Conservation (phyloP, 2,888 invertebrate genomes). For the Dryobota labecula region DNA sequence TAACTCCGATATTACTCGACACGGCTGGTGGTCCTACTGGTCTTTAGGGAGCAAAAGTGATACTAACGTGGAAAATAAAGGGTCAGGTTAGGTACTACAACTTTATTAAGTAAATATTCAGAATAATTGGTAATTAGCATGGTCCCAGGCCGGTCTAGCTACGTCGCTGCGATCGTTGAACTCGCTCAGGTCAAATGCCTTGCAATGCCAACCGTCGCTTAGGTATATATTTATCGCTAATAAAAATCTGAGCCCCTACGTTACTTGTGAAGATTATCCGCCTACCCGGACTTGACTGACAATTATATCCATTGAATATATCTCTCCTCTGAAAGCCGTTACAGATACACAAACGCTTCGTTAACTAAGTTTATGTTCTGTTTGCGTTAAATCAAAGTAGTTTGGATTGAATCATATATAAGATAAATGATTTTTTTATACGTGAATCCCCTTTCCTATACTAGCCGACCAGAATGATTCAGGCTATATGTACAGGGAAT, state of each 20-base stretch:
- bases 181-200: constrained; percentile 84
- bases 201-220: constrained; percentile 71
- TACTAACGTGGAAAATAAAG: background rate
- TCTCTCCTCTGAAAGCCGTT: constrained; percentile 34
- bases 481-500: background rate
- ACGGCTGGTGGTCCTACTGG: background rate
- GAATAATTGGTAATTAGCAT: constrained; percentile 72
- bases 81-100: background rate
- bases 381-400: constrained; percentile 27
- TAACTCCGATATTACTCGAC: constrained; percentile 20
- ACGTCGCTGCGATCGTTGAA: constrained; percentile 76
- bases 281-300: constrained; percentile 24
- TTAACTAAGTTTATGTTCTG: constrained; percentile 39
- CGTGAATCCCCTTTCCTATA: background rate
- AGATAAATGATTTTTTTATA: constrained; percentile 11
- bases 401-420: background rate
- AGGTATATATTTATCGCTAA: constrained; percentile 68
- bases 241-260: constrained; percentile 62
- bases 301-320: constrained; percentile 43
- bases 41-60: background rate
- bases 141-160: constrained; percentile 71
- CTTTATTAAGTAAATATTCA: constrained; percentile 45
- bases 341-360: constrained; percentile 36
- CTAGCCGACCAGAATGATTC: background rate
- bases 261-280: constrained; percentile 56